phyloP scores from a whole-genome alignment of 2,888 invertebrate species.

The Pristionchus maxplancki region DNA sequence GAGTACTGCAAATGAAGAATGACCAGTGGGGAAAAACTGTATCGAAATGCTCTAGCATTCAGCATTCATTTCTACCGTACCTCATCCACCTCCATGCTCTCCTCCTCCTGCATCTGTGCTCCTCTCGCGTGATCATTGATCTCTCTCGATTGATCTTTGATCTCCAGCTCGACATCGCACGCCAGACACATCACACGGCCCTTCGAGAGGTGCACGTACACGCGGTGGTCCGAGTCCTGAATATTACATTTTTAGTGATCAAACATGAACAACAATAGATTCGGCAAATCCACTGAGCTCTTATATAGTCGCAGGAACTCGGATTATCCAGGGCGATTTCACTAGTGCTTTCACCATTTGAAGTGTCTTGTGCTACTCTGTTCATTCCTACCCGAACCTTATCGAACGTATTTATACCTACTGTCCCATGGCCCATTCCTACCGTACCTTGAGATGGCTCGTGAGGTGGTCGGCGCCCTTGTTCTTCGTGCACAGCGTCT shows the following conservation, averaged over 20 bases:
- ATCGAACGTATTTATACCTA: too few relatives aligned
- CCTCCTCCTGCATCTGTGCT: background rate
- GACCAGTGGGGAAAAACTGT: too few relatives aligned
- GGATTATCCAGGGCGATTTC: too few relatives aligned
- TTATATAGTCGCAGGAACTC: too few relatives aligned
- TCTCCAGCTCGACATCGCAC: conserved; percentile 43
- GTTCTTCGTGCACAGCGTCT: conserved; percentile 54
- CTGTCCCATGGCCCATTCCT: background rate
- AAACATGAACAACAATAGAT: too few relatives aligned
- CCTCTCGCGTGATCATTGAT: background rate
- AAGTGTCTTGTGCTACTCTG: too few relatives aligned
- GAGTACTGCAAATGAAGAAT: too few relatives aligned
- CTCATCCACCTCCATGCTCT: background rate
- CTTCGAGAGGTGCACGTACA: conserved; percentile 36
- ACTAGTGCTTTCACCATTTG: too few relatives aligned
- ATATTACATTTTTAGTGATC: background rate
- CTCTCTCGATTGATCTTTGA: conserved; percentile 9
- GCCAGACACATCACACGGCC: conserved; percentile 46
- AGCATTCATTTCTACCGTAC: too few relatives aligned
- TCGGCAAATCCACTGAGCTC: too few relatives aligned
- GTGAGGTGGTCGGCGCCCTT: conserved; percentile 47
- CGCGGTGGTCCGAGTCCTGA: conserved; percentile 21
- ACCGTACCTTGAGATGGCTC: conserved; percentile 53
- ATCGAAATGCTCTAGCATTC: too few relatives aligned
- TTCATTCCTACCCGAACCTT: background rate